Evolutionary conservation across 2,888 invertebrate species (phyloP).

Genomic region (Polydrusus tereticollis): DNA sequence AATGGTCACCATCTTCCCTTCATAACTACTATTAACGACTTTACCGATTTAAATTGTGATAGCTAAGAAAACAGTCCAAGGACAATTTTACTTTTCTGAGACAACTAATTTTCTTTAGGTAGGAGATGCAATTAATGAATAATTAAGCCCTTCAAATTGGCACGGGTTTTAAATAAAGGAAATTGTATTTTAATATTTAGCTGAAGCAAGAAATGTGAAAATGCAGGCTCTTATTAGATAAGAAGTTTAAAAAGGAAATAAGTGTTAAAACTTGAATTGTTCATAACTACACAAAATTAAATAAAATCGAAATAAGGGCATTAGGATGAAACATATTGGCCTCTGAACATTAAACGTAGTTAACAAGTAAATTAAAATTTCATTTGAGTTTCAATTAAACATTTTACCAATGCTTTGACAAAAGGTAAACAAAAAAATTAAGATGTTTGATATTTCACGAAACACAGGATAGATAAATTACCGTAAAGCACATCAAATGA

Average conservation of each 20-base stretch:
- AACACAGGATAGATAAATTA: background rate
- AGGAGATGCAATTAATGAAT: background rate
- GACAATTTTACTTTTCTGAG: background rate
- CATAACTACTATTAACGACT: too few species aligned
- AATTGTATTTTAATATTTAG: background rate
- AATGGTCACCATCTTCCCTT: too few species aligned
- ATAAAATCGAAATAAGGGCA: too few species aligned
- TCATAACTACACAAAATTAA: too few species aligned
- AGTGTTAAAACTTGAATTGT: too few species aligned
- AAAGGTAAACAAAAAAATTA: conserved; percentile 9
- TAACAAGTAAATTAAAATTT: too few species aligned
- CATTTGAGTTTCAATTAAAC: too few species aligned
- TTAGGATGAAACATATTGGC: too few species aligned
- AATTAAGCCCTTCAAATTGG: background rate
- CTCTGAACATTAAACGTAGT: too few species aligned
- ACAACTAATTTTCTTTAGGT: background rate
- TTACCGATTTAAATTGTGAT: too few species aligned
- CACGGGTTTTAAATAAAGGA: background rate
- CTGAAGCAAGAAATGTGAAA: background rate
- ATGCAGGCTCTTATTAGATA: background rate
- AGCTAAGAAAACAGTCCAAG: background rate
- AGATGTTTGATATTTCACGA: background rate
- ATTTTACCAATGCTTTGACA: too few species aligned
- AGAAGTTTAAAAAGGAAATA: background rate
- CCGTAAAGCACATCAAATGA: background rate